Base-by-base conservation (phyloP, 1,140 invertebrate species). In the Neelides sp. region DNA sequence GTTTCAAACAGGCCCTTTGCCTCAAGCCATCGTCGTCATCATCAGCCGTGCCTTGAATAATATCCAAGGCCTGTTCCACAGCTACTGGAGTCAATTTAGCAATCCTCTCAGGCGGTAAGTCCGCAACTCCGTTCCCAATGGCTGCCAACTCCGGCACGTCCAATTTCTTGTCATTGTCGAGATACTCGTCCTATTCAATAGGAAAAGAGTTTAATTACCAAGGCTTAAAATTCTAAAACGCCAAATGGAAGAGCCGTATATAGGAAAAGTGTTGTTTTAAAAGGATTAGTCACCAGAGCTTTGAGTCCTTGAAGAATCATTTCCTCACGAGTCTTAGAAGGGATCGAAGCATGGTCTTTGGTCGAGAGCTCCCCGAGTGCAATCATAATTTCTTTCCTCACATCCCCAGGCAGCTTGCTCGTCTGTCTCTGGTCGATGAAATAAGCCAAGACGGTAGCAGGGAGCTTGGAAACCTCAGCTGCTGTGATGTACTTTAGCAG, bases 371-470 rank as follows among this genome's bases (percentile, higher is more conserved):
- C 54, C 12, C 57, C 57, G 43, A 59, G 30, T 3, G 57, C 57
- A 43, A 59, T 56, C 53, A 59, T 53, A 22, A 59, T 54, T 51
- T 59, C 57, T 28, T 59, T 59, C 10, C 54, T 28, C 0, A 54
- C 54, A 5, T 7, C 50, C 13, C 44, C 23, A 1, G 57, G 53
- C n/a, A 59, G 28, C 32, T 55, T 55, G 19, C 27, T 36, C 2
- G 57, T 59, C 42, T 59, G 57, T 41, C 35, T 46, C 2, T 22
- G 46, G 26, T 59, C 57, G 19, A 59, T 46, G 24, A 59, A 59
- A 35, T 59, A 59, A 3, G 57, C 57, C 7, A 59, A 27, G 7
- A 59, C 57, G 2, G 57, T 46, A 2, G 57, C 57, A 3, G 57
- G 57, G 4, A 59, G 15, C 39, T 56, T 55, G 7, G 52, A 52